Evolutionary conservation across 2,797 vertebrate genomes (phyloP), one percentile per base, ranked within the genome.

Genomic region (Danio aesculapii): DNA sequence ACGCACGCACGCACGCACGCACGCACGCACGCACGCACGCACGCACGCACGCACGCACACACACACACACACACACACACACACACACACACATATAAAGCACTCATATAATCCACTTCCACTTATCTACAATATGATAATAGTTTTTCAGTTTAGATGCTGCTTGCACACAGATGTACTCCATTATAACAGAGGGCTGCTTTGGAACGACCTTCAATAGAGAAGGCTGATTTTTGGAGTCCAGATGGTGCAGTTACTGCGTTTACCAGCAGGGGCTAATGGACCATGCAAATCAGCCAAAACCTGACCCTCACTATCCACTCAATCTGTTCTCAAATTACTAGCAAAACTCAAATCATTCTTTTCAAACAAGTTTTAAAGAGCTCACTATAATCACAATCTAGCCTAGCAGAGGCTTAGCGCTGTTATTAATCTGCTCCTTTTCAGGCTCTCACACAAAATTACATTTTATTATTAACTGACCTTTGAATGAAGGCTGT

Each of bases 391-490:
- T 66, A 70, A 68, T 39, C 46, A 39, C n/a, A 19, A 43, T 9
- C 17, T 30, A 53, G 53, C 46, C 62, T 41, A 59, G 30, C 49
- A 63, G 63, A 43, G 19, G 47, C 5, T 62, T 55, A 62, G 46
- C 47, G 14, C 50, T 64, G 16, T 77, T 41, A 84, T 63, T 77
- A 71, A 77, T 71, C 58, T 82, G 57, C 14, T 46, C 17, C 13
- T 77, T 76, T 55, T 76, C 47, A 21, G 62, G 52, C 41, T 44
- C 57, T 71, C 41, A 59, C 49, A 58, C 43, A 81, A 59, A 64
- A 68, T 70, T 39, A 44, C 52, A 58, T 62, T 87, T 46, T 49
- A 81, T 81, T 78, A 75, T 76, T 63, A 82, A 76, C 16, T 81
- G 64, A 81, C 52, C 76, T 72, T 69, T 79, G 61, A 83, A 59